Percentiles rank a stretch among this genome's conserved stretches.
These are phyloP conservation scores for Carassius carassius DNA, from an alignment of 2,113 vertebrate genomes.

Conservation along the genomic window DNA sequence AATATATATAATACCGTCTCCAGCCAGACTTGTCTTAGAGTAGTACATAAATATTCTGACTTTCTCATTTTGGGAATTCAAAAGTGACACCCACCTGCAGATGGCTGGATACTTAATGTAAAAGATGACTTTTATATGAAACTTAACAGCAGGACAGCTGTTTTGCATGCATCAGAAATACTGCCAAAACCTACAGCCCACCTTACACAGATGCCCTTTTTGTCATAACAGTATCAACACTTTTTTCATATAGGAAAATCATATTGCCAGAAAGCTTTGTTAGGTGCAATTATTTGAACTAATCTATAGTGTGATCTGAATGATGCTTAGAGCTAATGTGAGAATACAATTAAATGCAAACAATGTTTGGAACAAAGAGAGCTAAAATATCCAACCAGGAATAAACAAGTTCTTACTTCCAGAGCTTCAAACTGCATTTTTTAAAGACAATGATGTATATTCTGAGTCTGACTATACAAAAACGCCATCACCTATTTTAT, in stretches of 20 bases:
- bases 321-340: background rate
- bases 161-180: constrained; percentile 1
- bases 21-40: background rate
- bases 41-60: background rate
- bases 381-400: background rate
- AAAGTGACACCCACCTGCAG: background rate
- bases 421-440: background rate
- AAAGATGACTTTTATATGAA: background rate
- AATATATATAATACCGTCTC: background rate
- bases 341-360: background rate
- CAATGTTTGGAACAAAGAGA: background rate
- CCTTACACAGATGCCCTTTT: background rate
- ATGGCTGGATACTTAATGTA: background rate
- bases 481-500: constrained; percentile 12
- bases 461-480: constrained; percentile 24
- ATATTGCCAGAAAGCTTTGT: background rate
- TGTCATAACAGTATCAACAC: background rate
- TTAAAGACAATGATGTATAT: background rate
- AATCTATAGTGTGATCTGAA: background rate
- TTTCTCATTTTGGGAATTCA: background rate
- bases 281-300: background rate
- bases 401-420: background rate
- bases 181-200: background rate
- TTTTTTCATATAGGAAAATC: background rate
- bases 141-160: background rate